Evolutionary conservation across 2,888 invertebrate genomes (phyloP).

Genomic region (Heteropelma amictum): DNA sequence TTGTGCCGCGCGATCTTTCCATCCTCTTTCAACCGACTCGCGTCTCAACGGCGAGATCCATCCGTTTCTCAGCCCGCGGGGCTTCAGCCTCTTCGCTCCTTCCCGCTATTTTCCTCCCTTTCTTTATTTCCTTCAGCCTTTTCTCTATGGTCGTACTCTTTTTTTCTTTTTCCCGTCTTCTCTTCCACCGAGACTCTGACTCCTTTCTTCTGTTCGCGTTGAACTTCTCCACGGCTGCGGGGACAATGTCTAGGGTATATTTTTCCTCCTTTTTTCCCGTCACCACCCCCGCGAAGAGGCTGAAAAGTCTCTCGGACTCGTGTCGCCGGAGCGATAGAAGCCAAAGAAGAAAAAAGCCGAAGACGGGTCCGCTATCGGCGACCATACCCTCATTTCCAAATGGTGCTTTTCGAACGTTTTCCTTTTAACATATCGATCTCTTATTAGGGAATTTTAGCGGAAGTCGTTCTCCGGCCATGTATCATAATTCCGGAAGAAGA

Average conservation of each 20-base stretch:
- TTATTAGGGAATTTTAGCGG: too few species aligned
- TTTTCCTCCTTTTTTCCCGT: too few species aligned
- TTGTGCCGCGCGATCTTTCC: neutral
- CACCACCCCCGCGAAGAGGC: neutral
- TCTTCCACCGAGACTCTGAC: constrained; percentile 41
- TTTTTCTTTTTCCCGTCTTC: constrained; percentile 12
- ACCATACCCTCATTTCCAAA: too few species aligned
- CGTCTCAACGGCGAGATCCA: constrained; percentile 5
- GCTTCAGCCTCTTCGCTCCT: constrained; percentile 57
- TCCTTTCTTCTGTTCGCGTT: constrained; percentile 24
- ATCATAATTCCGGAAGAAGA: too few species aligned
- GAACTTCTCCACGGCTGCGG: constrained; percentile 4
- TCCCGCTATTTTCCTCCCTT: constrained; percentile 56
- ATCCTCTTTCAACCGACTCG: neutral
- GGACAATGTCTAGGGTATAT: too few species aligned
- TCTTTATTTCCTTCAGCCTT: constrained; percentile 39
- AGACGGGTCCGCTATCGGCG: neutral
- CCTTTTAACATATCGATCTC: too few species aligned
- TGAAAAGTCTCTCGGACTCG: constrained; percentile 33
- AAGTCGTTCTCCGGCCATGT: too few species aligned
- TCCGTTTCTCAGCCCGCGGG: constrained; percentile 40
- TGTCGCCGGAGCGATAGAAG: neutral
- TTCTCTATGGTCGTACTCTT: constrained; percentile 54
- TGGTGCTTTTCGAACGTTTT: too few species aligned
- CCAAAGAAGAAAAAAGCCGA: neutral